phyloP scores from a whole-genome alignment of 1,140 invertebrate species.

The Lucilia sericata region DNA sequence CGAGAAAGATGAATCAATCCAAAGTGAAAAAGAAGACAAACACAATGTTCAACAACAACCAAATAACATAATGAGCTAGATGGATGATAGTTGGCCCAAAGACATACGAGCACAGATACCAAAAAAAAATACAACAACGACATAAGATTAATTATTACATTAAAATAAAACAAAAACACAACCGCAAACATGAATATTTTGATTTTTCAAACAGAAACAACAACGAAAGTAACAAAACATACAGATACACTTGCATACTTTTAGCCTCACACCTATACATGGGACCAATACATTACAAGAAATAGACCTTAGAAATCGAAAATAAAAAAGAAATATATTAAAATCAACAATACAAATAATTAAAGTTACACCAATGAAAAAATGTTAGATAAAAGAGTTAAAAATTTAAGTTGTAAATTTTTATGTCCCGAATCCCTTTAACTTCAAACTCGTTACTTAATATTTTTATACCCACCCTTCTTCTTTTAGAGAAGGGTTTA shows the following conservation, averaged over 20 bases:
- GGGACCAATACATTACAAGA: background rate
- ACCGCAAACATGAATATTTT: slow-evolving; percentile 42
- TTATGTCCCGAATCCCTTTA: no score
- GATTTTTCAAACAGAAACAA: background rate
- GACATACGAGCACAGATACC: background rate
- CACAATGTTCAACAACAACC: background rate
- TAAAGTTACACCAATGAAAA: no score
- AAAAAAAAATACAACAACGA: slow-evolving; percentile 4
- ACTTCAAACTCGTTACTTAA: no score
- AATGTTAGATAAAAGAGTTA: no score
- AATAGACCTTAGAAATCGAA: background rate
- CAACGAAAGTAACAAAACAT: background rate
- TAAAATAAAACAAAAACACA: slow-evolving; percentile 40
- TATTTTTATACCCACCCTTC: no score
- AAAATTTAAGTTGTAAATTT: no score
- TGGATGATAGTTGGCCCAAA: background rate
- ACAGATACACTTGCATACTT: no score
- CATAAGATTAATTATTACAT: slow-evolving; percentile 41
- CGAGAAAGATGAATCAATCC: slow-evolving; percentile 40
- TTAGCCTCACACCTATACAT: no score
- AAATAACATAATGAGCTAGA: background rate
- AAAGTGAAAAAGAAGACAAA: background rate
- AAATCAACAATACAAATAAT: background rate
- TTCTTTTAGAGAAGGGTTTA: no score
- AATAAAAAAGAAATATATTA: background rate